Evolutionary conservation across 2,797 vertebrate species (phyloP), one percentile per base, ranked within the genome.

Genomic region (Pelochelys cantorii): DNA sequence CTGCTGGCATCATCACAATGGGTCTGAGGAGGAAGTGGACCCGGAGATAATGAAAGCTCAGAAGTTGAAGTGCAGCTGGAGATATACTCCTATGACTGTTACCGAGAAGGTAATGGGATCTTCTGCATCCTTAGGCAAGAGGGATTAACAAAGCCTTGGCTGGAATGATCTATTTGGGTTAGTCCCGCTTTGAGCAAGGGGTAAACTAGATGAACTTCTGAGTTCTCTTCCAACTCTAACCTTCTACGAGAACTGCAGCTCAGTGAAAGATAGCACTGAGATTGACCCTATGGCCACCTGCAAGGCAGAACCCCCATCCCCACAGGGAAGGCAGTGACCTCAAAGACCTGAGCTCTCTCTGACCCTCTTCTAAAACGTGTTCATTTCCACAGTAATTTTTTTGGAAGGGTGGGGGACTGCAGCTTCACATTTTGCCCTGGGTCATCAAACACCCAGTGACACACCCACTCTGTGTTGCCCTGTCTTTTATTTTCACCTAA

Each of bases 401-500:
- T 71, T 37, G 34, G 68, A 71, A 71, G 68, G 20, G 18, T 37
- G n/a, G 34, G 18, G 68, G 12, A 34, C 65, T n/a, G 20, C 18
- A 8, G 7, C 34, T 71, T 71, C 20, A 37, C 17, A 71, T 37
- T 71, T 71, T 37, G 9, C 20, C 20, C 68, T 71, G 68, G 4
- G 34, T 37, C 34, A 20, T 18, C 68, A 22, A 71, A 34, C 9
- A 71, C 65, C 5, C 42, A 48, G 42, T 48, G 8, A 48, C 42
- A 48, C 42, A 48, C 42, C 42, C 42, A 48, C 42, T 34, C n/a
- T 71, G 5, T 71, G 65, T 71, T 9, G 65, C n/a, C 18, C 68
- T 17, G 15, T 34, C 48, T 57, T 90, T 79, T 85, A 87, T 95
- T 93, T 53, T 93, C 80, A 87, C 94, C 60, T 85, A 87, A 22